Evolutionary conservation across 2,888 invertebrate genomes (phyloP).

Genomic region (Dyspetes luteomarginatus): DNA sequence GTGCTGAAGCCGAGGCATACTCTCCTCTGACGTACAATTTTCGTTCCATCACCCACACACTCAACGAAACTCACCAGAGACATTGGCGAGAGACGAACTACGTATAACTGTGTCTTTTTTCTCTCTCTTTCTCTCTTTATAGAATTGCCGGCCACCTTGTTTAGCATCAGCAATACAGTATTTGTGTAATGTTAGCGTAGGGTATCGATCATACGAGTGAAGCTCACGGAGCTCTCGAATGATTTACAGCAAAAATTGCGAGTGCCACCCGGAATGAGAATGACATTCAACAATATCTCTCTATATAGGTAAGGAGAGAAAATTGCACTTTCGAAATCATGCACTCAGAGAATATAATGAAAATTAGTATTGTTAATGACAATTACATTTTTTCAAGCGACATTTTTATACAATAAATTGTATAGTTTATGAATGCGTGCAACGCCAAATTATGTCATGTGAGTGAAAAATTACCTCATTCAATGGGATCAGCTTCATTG

Average conservation of each 20-base stretch:
- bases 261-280: constrained; percentile 15
- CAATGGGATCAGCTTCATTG: no score
- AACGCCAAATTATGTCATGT: no score
- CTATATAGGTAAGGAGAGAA: not conserved
- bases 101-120: not conserved
- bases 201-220: not conserved
- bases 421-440: no score
- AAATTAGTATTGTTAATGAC: not conserved
- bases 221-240: not conserved
- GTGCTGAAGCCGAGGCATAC: constrained; percentile 69
- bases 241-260: constrained; percentile 22
- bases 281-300: not conserved
- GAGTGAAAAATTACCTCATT: no score
- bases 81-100: not conserved
- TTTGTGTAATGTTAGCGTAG: not conserved
- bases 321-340: not conserved
- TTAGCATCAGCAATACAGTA: constrained; percentile 11
- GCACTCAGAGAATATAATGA: not conserved
- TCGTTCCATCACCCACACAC: constrained; percentile 65
- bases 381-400: no score
- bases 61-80: constrained; percentile 45
- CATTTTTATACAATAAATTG: no score
- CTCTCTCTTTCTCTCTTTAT: not conserved
- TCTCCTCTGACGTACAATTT: constrained; percentile 62
- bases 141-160: constrained; percentile 19